Evolutionary conservation across 2,113 vertebrate species (phyloP), one percentile per base, ranked within the genome.

Genomic region (Pyrgilauda ruficollis): DNA sequence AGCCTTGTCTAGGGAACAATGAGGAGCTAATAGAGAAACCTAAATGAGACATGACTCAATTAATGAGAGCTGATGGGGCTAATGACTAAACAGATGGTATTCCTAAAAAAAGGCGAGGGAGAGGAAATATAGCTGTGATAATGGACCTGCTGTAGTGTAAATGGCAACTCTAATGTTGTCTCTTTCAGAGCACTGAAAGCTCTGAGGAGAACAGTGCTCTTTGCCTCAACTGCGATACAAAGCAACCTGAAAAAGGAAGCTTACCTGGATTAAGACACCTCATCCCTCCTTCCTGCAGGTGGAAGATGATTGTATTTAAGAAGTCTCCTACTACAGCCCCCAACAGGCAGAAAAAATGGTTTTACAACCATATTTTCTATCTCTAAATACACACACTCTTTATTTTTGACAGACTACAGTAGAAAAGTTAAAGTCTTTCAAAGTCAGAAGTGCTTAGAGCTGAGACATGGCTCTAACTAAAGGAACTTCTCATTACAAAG

Each of bases 41-140:
- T 93, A 96, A 97, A 96, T 96, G 96, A 97, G 97, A 96, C 96
- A 97, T 95, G 91, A 95, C 91, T 97, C 95, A 95, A 93, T 95
- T 97, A 97, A 97, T 97, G 96, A 97, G 96, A 96, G 94, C 93
- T 95, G 97, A 97, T 95, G 95, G 93, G 96, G 96, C 91, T 97
- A 96, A 97, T 97, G 96, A 96, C 95, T 97, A 97, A 97, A 96
- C 97, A 97, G 96, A 97, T 97, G 97, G 96, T 94, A 91, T 95
- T 96, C 91, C 94, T 96, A 94, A 95, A 97, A 96, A 97, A 97
- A 91, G 93, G 87, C 1, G 6, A 93, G 64, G 88, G 75, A 96
- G 86, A 89, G 92, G 94, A 94, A 95, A 93, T 92, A 58, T 85
- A 92, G 96, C 92, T 95, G 85, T 89, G 93, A 93, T 92, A 96